These are phyloP conservation scores for Actinia tenebrosa DNA, from an alignment of 64 coral and sea anemone species.

Conservation along the genomic window DNA sequence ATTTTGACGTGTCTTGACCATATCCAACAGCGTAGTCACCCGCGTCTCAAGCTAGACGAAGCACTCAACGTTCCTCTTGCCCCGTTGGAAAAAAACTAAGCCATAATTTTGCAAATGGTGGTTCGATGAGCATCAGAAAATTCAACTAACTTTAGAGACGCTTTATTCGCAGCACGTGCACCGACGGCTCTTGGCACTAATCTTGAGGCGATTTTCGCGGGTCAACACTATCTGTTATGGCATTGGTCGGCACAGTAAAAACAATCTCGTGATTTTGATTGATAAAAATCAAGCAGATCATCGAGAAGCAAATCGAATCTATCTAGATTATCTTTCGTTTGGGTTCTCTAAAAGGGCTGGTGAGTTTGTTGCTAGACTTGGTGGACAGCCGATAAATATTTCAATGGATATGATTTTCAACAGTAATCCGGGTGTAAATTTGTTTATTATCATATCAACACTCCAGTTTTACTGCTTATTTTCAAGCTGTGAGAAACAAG, in stretches of 20 bases:
- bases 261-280: background rate
- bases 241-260: background rate
- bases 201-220: background rate
- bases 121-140: background rate
- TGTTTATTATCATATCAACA: background rate
- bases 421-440: background rate
- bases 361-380: background rate
- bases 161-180: background rate
- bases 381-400: background rate
- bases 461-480: background rate
- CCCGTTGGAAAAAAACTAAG: too few relatives aligned
- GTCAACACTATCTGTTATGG: background rate
- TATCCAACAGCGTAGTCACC: background rate
- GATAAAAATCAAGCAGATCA: background rate
- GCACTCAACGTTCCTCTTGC: background rate
- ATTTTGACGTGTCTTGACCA: background rate
- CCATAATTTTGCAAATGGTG: background rate
- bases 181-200: background rate
- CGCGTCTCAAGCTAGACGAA: background rate
- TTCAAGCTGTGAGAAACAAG: background rate
- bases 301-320: background rate
- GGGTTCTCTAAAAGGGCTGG: background rate
- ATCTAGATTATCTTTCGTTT: background rate
- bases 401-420: background rate
- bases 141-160: background rate